phyloP scores from a whole-genome alignment of 2,113 vertebrate species.

The Dinomys branickii region DNA sequence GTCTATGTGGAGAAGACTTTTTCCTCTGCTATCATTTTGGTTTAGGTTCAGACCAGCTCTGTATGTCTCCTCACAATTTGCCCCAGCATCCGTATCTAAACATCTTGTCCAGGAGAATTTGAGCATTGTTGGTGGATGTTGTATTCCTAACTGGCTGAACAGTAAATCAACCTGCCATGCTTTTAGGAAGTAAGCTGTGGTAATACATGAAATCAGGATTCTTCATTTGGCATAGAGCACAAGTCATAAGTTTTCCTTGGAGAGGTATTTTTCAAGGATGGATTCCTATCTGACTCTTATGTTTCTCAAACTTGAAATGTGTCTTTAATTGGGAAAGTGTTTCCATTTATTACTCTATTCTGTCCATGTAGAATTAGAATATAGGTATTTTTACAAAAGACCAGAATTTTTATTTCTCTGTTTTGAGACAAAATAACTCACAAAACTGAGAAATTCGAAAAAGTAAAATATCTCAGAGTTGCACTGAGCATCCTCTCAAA shows the following conservation, averaged over 20 bases:
- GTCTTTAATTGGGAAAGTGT: neutral
- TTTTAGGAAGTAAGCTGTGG: neutral
- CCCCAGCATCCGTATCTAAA: neutral
- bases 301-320: neutral
- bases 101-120: constrained; percentile 17
- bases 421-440: neutral
- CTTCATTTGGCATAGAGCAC: neutral
- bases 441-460: neutral
- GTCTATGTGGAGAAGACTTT: neutral
- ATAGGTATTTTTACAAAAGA: neutral
- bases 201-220: constrained; percentile 9
- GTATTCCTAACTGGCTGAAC: neutral
- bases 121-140: neutral
- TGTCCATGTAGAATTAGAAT: neutral
- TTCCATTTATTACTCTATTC: neutral
- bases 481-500: neutral
- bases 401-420: neutral
- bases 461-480: neutral
- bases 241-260: constrained; percentile 29
- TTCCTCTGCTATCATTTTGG: neutral
- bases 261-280: neutral
- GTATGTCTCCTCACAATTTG: neutral
- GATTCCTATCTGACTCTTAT: neutral
- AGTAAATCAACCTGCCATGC: neutral
- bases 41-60: neutral